These are phyloP conservation scores for Cryptotermes secundus DNA, from an alignment of 1,140 invertebrate genomes.

Conservation along the genomic window DNA sequence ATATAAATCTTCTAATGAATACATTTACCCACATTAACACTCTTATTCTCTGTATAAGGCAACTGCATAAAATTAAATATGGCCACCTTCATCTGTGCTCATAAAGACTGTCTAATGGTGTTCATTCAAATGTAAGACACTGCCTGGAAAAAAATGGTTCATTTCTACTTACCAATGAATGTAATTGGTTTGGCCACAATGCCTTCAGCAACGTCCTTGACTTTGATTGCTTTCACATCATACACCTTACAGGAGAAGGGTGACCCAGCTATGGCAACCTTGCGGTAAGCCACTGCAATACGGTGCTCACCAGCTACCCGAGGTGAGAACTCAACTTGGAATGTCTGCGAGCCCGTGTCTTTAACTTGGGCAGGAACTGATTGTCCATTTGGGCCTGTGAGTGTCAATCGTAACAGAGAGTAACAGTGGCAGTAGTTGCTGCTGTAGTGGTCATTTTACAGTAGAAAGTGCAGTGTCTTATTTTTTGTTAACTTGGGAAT, in stretches of 20 bases:
- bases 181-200: constrained; percentile 91
- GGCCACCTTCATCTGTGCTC: not conserved
- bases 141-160: no score
- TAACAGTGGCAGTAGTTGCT: not conserved
- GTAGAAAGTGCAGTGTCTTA: not conserved
- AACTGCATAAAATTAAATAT: no score
- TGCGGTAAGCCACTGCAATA: constrained; percentile 78
- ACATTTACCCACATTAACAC: no score
- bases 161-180: constrained; percentile 76
- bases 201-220: constrained; percentile 87
- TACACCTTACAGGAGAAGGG: constrained; percentile 94
- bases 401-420: constrained; percentile 10
- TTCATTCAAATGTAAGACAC: not conserved
- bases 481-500: not conserved
- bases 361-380: constrained; percentile 84
- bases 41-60: no score
- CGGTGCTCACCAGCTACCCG: constrained; percentile 86
- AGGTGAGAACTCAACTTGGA: constrained; percentile 84
- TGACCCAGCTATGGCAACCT: constrained; percentile 76
- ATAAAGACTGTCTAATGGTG: not conserved
- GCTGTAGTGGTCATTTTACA: not conserved
- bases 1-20: no score
- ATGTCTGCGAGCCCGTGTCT: constrained; percentile 66
- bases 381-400: constrained; percentile 78
- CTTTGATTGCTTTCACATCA: constrained; percentile 91